Evolutionary conservation across 2,888 invertebrate species (phyloP), one percentile per base, ranked within the genome.

Genomic region (Euzetes globulus): DNA sequence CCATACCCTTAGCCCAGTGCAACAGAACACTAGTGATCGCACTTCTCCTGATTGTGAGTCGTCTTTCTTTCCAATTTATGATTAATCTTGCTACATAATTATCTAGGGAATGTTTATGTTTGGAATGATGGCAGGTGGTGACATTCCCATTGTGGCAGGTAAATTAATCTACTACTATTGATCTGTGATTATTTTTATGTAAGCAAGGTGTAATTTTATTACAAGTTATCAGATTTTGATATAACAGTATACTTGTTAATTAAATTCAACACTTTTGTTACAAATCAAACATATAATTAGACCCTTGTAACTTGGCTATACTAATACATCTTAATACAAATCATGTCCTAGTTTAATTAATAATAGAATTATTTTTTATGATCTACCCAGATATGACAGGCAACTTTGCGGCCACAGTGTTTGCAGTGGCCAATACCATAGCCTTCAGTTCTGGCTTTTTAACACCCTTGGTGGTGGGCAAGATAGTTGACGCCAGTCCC

Each of bases 321-420:
- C n/a, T n/a, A n/a, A n/a, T n/a, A n/a, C n/a, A n/a, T n/a, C n/a
- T n/a, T n/a, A n/a, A n/a, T n/a, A n/a, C n/a, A 25, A 22, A 55
- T 25, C 4, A 19, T 3, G 22, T 9, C 6, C 22, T 55, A 55
- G 6, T 19, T 22, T 25, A 22, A 55, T 25, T 25, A 55, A 55
- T 55, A 22, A 25, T 22, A 9, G 17, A n/a, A n/a, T n/a, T n/a
- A n/a, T n/a, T n/a, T n/a, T 55, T 22, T 55, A 5, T 22, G 4
- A 29, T n/a, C 29, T 27, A 19, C 9, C 3, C 17, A 65, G 74
- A 74, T 71, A 47, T 74, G 70, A 70, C 55, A 0, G 55, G 45
- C 45, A 27, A 74, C 3, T 74, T 52, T 22, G 17, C 70, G n/a
- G 74, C 74, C 25, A 74, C 74, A n/a, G 29, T 74, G 11, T 74